Evolutionary conservation across 2,113 vertebrate genomes (phyloP).

Genomic region (Gadus chalcogrammus): DNA sequence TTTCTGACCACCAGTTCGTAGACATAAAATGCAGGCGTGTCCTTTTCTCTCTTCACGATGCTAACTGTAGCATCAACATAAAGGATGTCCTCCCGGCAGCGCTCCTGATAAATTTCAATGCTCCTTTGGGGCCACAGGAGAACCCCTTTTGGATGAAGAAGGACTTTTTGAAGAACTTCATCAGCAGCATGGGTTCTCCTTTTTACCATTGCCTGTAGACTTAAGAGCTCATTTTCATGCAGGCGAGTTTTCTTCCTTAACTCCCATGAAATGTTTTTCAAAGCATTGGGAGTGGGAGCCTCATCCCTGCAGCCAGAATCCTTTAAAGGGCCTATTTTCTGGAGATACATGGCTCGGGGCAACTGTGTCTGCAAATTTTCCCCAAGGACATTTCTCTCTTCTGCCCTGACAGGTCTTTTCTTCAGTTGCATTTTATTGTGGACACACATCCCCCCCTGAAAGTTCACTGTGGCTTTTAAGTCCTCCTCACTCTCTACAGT

Average conservation of each 20-base stretch:
- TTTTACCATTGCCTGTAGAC: background rate
- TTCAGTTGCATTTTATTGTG: background rate
- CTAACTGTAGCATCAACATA: conserved; percentile 29
- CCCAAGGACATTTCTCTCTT: background rate
- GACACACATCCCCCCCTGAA: background rate
- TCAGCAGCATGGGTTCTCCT: background rate
- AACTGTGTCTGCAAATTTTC: background rate
- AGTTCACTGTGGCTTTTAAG: background rate
- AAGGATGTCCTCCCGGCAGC: conserved; percentile 24
- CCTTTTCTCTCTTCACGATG: conserved; percentile 8
- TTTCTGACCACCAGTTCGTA: conserved; percentile 22
- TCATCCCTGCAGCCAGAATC: background rate
- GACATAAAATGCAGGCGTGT: conserved; percentile 14
- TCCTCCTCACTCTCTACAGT: background rate
- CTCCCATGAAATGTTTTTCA: background rate
- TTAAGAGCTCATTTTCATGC: background rate
- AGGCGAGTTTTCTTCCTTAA: background rate
- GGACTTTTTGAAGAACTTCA: background rate
- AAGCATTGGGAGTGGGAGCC: background rate
- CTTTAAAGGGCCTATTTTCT: background rate
- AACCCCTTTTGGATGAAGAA: background rate
- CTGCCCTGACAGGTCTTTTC: background rate
- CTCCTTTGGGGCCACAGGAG: background rate
- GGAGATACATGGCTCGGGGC: background rate
- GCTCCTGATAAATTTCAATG: background rate